A percentile compares a stretch with the other conserved stretches of the same genome.
phyloP scores from a whole-genome alignment of 2,888 invertebrate genomes.

The Leptopilina myrica region DNA sequence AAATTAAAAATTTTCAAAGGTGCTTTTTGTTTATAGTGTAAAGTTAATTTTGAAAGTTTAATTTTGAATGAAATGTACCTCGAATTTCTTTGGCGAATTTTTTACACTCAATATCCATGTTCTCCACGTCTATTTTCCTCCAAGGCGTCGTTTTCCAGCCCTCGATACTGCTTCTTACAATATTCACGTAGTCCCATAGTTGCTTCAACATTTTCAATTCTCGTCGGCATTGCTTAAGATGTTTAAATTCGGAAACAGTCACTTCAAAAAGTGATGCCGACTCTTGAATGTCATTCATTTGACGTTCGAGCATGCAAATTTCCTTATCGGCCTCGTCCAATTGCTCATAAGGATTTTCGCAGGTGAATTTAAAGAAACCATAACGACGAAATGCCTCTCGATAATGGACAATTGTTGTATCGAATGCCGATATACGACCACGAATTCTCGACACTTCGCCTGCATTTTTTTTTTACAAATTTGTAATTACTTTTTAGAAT shows the following conservation, averaged over 20 bases:
- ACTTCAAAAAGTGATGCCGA: constrained; percentile 97
- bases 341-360: constrained; percentile 85
- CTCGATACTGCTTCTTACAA: constrained; percentile 93
- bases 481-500: no score
- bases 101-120: constrained; percentile 99
- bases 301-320: constrained; percentile 87
- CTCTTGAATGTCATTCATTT: constrained; percentile 91
- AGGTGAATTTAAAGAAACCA: constrained; percentile 86
- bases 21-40: no score
- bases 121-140: constrained; percentile 97
- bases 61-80: constrained; percentile 67
- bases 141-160: constrained; percentile 99
- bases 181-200: constrained; percentile 96
- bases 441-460: constrained; percentile 94
- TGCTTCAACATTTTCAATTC: constrained; percentile 94
- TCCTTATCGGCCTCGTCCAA: constrained; percentile 88
- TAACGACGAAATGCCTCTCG: constrained; percentile 92
- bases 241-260: constrained; percentile 95
- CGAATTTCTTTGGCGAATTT: constrained; percentile 97
- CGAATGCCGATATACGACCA: constrained; percentile 91
- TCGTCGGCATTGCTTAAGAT: constrained; percentile 92
- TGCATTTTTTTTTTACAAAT: constrained; percentile 47
- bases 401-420: constrained; percentile 88
- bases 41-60: background rate
- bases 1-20: no score